Conservation (phyloP, 2,113 vertebrate genomes). For the Larimichthys polyactis region DNA sequence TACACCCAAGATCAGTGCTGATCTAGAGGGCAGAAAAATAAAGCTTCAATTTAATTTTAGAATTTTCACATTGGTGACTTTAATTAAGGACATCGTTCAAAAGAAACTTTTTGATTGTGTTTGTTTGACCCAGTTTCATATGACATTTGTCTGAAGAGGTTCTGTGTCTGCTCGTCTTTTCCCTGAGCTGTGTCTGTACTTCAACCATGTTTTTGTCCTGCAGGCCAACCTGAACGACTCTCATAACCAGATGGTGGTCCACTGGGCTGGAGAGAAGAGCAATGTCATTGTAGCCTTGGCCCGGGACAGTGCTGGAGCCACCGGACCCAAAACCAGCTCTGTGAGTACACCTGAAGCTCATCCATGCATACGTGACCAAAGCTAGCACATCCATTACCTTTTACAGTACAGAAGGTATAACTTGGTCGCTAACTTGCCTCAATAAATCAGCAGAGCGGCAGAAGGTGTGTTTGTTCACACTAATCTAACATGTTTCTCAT, state of each 20-base stretch:
- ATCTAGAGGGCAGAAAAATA: no score
- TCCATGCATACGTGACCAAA: not conserved
- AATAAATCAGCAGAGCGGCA: not conserved
- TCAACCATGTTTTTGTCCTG: constrained; percentile 38
- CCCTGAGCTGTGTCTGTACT: not conserved
- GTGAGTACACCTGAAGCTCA: constrained; percentile 83
- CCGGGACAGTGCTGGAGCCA: constrained; percentile 90
- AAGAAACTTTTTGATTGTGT: no score
- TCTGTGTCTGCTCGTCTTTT: not conserved
- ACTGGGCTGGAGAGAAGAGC: constrained; percentile 98
- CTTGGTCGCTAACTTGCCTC: not conserved
- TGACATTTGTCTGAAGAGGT: not conserved
- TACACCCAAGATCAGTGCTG: no score
- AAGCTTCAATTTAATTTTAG: no score
- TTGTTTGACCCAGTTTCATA: not conserved
- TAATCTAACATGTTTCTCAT: constrained; percentile 34
- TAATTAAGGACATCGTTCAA: no score
- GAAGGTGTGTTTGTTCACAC: constrained; percentile 5
- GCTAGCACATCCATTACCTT: not conserved
- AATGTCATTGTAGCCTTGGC: constrained; percentile 97
- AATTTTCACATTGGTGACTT: no score
- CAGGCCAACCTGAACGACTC: constrained; percentile 97
- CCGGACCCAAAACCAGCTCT: constrained; percentile 91
- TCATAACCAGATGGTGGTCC: constrained; percentile 99
- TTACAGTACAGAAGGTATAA: no score